Evolutionary conservation across 2,113 vertebrate genomes (phyloP), one percentile per base, ranked within the genome.

Genomic region (Crotalus helleri): DNA sequence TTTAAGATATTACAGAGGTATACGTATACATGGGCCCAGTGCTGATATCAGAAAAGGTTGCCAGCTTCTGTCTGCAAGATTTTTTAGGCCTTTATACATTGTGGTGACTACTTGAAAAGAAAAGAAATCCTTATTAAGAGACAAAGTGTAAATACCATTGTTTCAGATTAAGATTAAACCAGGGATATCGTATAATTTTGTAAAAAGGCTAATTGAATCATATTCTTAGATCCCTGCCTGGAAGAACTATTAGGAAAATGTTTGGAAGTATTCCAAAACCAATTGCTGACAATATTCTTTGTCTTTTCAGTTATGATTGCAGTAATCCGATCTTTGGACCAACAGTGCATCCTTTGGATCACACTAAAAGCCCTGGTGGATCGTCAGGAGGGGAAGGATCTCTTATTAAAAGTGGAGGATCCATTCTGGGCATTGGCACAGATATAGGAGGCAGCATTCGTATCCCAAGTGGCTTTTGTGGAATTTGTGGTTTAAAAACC

Each of bases 341-440:
- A 93, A 98, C 98, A 0, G 0, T 85, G 85, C 97, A 98, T 88
- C 98, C 98, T 1, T 93, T 97, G 95, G 92, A 97, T 85, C 92
- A 87, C 91, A 96, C 95, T 39, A 97, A 97, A 94, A 97, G 33
- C 13, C 95, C 97, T 0, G 98, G 98, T 33, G 98, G 98, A 85
- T 98, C 98, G 61, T 98, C 98, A 1, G 98, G 98, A 88, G 98
- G 98, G 11, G 98, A 98, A 92, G 97, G 97, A 19, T 97, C 98
- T 2, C 97, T 98, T 91, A 54, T 98, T 87, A 97, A 94, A 51
- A 96, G 97, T 64, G 97, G 97, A 87, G 98, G 98, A 85, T 98
- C 98, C 93, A 96, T 96, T 1, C 55, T 98, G 95, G 98, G 98
- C 94, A 90, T 98, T 91, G 98, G 98, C 44, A 97, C 97, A 0